These are phyloP conservation scores for Danio rerio DNA, from an alignment of 2,113 vertebrate species.

Conservation along the genomic window DNA sequence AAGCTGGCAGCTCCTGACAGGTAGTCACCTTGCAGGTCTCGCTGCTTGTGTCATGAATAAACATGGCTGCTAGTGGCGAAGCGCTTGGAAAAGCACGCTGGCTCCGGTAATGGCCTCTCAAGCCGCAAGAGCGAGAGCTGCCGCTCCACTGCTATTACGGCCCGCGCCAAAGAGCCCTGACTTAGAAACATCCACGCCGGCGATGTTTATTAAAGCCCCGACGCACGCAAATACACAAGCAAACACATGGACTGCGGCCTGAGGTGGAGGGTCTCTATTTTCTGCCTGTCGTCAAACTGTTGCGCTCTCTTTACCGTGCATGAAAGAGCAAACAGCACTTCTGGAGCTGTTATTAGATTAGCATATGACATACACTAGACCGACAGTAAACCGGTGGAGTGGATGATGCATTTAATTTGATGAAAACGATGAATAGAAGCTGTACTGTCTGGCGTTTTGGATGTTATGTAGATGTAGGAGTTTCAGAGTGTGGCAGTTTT, in stretches of 20 bases:
- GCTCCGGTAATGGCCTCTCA: constrained; percentile 59
- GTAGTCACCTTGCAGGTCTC: constrained; percentile 75
- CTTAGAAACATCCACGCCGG: constrained; percentile 55
- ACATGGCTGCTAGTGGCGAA: constrained; percentile 68
- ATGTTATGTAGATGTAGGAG: neutral
- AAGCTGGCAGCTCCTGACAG: constrained; percentile 68
- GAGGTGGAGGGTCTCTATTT: constrained; percentile 29
- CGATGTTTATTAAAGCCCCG: constrained; percentile 57
- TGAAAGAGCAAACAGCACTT: constrained; percentile 25
- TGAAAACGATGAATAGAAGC: neutral
- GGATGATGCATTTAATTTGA: neutral
- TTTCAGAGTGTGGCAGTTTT: neutral
- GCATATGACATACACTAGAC: neutral
- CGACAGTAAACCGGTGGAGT: neutral
- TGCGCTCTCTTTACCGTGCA: constrained; percentile 20
- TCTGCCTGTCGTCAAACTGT: constrained; percentile 28
- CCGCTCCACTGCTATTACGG: constrained; percentile 52
- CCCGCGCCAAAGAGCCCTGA: constrained; percentile 44
- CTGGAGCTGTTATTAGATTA: constrained; percentile 19
- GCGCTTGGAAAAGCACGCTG: constrained; percentile 53
- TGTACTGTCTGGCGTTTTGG: neutral
- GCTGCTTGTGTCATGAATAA: constrained; percentile 73
- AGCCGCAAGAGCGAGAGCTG: constrained; percentile 50
- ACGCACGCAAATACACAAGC: constrained; percentile 14
- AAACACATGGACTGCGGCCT: constrained; percentile 29